Percentiles rank a stretch among this genome's conserved stretches.
phyloP scores from a whole-genome alignment of 2,113 vertebrate species.

The Cettia cetti region DNA sequence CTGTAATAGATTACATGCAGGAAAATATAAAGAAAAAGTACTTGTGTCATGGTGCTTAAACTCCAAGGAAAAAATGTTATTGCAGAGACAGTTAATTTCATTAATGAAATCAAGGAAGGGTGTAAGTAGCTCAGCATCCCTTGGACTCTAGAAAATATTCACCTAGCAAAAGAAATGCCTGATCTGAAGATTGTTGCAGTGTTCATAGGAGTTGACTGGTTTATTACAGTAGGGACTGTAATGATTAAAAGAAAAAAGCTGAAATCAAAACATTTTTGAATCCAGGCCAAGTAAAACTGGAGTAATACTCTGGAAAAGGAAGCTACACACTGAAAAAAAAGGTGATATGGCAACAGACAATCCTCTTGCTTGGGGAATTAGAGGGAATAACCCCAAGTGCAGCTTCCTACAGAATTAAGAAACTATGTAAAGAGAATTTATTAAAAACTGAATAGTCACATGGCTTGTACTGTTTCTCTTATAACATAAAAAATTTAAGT shows the following conservation, averaged over 20 bases:
- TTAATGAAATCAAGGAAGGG: not conserved
- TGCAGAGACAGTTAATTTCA: not conserved
- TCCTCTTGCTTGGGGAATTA: not conserved
- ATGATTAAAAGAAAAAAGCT: not conserved
- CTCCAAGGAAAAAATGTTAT: not conserved
- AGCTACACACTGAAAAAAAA: not conserved
- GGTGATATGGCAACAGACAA: not conserved
- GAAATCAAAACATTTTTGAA: not conserved
- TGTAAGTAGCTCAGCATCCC: not conserved
- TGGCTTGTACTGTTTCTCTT: not conserved
- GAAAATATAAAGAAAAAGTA: not conserved
- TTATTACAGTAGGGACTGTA: not conserved
- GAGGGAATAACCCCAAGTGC: not conserved
- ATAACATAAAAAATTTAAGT: not conserved
- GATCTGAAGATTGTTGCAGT: not conserved
- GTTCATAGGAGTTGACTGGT: not conserved
- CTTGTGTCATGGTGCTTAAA: not conserved
- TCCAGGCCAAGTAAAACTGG: not conserved
- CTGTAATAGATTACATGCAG: not conserved
- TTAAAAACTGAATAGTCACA: not conserved
- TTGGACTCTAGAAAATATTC: not conserved
- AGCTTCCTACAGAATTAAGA: not conserved
- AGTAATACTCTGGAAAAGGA: not conserved
- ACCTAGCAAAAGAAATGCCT: not conserved
- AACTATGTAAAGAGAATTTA: not conserved